Conservation (phyloP, 2,797 vertebrate genomes). For the Oreortyx pictus region DNA sequence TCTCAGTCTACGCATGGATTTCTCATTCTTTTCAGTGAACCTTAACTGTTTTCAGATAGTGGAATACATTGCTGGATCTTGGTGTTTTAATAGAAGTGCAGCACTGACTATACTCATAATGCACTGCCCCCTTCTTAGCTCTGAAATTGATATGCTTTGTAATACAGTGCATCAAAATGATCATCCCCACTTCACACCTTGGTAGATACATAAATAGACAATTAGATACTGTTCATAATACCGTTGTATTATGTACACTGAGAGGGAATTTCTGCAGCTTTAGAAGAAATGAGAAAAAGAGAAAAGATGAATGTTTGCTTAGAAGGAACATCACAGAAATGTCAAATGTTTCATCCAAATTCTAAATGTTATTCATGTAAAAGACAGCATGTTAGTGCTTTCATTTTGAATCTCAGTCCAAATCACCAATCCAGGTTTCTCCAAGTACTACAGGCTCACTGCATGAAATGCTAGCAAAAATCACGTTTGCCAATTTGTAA, state of each 20-base stretch:
- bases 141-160: neutral
- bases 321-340: neutral
- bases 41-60: neutral
- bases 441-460: rapidly evolving
- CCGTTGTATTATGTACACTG: rapidly evolving
- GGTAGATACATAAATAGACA: neutral
- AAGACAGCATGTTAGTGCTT: neutral
- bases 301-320: rapidly evolving
- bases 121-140: neutral
- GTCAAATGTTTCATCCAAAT: neutral
- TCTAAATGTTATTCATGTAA: neutral
- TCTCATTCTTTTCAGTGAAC: neutral
- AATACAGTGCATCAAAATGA: neutral
- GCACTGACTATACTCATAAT: neutral
- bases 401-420: neutral
- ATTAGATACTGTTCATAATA: neutral
- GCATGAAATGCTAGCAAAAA: neutral
- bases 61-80: neutral
- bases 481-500: neutral
- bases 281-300: neutral
- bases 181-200: neutral
- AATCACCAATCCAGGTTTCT: neutral
- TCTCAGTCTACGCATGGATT: neutral
- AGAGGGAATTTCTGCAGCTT: neutral
- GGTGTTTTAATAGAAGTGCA: neutral